Conservation (phyloP, 2,113 vertebrate species). For the Myotis davidii region DNA sequence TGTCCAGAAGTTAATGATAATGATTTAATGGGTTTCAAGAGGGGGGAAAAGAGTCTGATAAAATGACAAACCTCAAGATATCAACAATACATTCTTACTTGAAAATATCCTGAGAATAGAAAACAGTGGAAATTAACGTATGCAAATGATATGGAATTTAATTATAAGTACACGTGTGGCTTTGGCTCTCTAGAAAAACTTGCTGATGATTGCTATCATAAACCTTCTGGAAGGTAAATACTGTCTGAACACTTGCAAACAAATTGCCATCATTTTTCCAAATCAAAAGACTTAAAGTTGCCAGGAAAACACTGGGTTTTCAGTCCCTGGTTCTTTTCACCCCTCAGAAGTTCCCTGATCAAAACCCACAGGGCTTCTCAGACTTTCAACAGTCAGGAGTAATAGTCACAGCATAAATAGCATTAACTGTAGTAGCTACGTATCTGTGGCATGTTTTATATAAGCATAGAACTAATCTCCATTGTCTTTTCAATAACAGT, state of each 20-base stretch:
- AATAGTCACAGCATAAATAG: not conserved
- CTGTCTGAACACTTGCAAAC: conserved; percentile 25
- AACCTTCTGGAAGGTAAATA: conserved; percentile 16
- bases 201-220: not conserved
- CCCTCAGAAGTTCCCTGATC: conserved; percentile 14
- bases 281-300: conserved; percentile 49
- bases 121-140: not conserved
- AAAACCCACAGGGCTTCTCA: not conserved
- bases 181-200: not conserved
- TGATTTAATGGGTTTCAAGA: not conserved
- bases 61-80: conserved; percentile 7
- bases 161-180: not conserved
- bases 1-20: not conserved
- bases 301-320: conserved; percentile 20
- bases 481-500: conserved; percentile 45
- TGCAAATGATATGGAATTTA: conserved; percentile 50
- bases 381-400: not conserved
- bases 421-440: not conserved
- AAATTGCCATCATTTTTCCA: conserved; percentile 48
- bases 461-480: conserved; percentile 44
- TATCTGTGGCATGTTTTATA: not conserved
- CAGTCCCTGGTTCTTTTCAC: conserved; percentile 9
- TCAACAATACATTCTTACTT: not conserved
- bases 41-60: not conserved
- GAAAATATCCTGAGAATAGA: conserved; percentile 16